Percentiles rank a stretch among this genome's conserved stretches.
phyloP scores from a whole-genome alignment of 2,797 vertebrate genomes.

The Cirrhinus mrigala region DNA sequence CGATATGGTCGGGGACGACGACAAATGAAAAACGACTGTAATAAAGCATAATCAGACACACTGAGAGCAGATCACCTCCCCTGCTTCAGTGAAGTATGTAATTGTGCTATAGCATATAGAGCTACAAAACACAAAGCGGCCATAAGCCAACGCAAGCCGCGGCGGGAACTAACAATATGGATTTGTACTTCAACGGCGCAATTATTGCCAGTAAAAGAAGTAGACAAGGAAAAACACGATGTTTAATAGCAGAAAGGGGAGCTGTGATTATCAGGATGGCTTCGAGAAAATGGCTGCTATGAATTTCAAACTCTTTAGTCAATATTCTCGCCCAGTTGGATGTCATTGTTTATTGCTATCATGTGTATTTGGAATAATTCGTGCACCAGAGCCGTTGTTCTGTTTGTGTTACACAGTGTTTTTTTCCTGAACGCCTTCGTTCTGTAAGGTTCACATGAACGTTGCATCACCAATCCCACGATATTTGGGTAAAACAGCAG shows the following conservation, averaged over 20 bases:
- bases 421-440: background rate
- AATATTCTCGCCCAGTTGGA: slow-evolving; percentile 1
- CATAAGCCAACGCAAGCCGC: slow-evolving; percentile 46
- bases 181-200: slow-evolving; percentile 55
- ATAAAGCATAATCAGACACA: slow-evolving; percentile 71
- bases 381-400: background rate
- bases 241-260: slow-evolving; percentile 47
- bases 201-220: slow-evolving; percentile 41
- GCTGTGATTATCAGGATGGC: slow-evolving; percentile 43
- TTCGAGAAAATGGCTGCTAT: slow-evolving; percentile 21
- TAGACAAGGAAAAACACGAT: slow-evolving; percentile 1
- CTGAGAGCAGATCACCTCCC: slow-evolving; percentile 70
- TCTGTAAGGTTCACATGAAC: background rate
- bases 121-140: slow-evolving; percentile 72
- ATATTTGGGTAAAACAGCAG: background rate
- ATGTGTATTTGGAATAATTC: slow-evolving; percentile 12
- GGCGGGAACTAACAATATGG: slow-evolving; percentile 66
- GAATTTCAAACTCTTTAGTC: slow-evolving; percentile 31
- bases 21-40: slow-evolving; percentile 65
- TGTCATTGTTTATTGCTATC: slow-evolving; percentile 24
- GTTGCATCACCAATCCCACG: slow-evolving; percentile 3
- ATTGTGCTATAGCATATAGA: slow-evolving; percentile 68
- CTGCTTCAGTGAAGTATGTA: slow-evolving; percentile 79
- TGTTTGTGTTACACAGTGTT: background rate
- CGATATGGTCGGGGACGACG: slow-evolving; percentile 35